Percentiles rank a stretch among this genome's conserved stretches.
These are phyloP conservation scores for Indri indri DNA, from an alignment of 2,113 vertebrate species.

Conservation along the genomic window DNA sequence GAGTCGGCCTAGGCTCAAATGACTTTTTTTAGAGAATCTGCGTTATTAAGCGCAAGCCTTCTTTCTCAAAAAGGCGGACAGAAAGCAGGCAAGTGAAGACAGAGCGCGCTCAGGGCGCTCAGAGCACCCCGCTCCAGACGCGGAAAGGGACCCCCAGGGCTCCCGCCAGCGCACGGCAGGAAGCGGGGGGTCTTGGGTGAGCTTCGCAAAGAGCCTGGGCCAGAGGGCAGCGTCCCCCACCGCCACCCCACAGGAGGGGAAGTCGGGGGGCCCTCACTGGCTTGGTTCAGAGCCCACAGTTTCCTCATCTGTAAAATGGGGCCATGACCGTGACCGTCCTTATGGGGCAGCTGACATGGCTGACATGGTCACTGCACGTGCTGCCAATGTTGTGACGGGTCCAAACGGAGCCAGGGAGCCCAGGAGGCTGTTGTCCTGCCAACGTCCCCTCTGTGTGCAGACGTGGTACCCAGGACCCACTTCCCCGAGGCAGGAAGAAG, in stretches of 20 bases:
- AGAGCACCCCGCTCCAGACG: not conserved
- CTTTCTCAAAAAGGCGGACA: not conserved
- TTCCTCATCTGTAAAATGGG: not conserved
- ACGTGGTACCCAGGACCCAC: not conserved
- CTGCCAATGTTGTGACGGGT: accelerated
- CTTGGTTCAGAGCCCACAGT: not conserved
- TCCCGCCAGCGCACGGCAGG: not conserved
- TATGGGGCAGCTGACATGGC: accelerated
- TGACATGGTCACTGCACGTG: accelerated
- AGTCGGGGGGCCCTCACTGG: not conserved
- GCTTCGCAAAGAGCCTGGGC: not conserved
- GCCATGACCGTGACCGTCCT: not conserved
- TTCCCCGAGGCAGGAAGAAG: not conserved
- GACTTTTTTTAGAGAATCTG: not conserved
- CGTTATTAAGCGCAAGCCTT: not conserved
- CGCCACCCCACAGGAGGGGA: accelerated
- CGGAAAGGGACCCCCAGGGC: accelerated
- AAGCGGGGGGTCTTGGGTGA: not conserved
- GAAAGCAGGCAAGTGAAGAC: not conserved
- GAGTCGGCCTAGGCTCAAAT: not conserved
- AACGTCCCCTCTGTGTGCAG: not conserved
- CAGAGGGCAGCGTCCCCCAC: accelerated
- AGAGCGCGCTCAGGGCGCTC: accelerated
- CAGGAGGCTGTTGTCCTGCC: not conserved
- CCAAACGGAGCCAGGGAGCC: not conserved